These are phyloP conservation scores for Schizopygopsis malacanthus DNA, from an alignment of 2,797 vertebrate genomes.

Conservation along the genomic window DNA sequence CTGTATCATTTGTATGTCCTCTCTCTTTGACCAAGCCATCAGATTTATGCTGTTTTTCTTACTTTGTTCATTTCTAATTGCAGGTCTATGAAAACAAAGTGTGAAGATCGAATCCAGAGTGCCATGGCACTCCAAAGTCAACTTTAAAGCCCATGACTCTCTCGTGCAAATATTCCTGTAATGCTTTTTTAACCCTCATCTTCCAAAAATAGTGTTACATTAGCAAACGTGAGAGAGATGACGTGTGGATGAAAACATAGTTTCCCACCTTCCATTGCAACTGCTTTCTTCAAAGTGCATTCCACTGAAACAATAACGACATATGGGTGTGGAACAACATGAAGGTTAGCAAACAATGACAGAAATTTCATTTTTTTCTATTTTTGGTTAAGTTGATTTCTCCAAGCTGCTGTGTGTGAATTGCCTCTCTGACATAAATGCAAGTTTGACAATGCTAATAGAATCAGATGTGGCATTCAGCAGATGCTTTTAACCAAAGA, in stretches of 20 bases:
- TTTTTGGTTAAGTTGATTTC: not conserved
- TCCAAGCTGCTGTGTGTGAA: not conserved
- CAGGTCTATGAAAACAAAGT: constrained; percentile 66
- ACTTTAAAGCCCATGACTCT: constrained; percentile 54
- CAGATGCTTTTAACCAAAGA: not conserved
- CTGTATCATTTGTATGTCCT: constrained; percentile 30
- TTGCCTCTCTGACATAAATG: not conserved
- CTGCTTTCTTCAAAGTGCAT: constrained; percentile 1
- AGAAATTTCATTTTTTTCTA: not conserved
- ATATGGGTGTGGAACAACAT: constrained; percentile 17
- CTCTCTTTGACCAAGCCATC: constrained; percentile 30
- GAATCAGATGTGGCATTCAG: not conserved
- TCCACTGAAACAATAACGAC: constrained; percentile 6
- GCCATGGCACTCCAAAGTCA: constrained; percentile 62
- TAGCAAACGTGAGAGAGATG: constrained; percentile 58
- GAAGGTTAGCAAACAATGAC: not conserved
- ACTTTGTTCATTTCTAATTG: constrained; percentile 62
- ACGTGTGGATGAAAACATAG: constrained; percentile 61
- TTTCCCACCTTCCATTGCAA: constrained; percentile 57
- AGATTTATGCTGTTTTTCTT: constrained; percentile 55
- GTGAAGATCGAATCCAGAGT: constrained; percentile 63
- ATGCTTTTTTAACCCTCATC: constrained; percentile 55
- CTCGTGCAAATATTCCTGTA: constrained; percentile 58
- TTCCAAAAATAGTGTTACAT: constrained; percentile 66
- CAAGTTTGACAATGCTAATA: not conserved